phyloP scores from a whole-genome alignment of 2,113 vertebrate species.

The Larimichthys crocea region DNA sequence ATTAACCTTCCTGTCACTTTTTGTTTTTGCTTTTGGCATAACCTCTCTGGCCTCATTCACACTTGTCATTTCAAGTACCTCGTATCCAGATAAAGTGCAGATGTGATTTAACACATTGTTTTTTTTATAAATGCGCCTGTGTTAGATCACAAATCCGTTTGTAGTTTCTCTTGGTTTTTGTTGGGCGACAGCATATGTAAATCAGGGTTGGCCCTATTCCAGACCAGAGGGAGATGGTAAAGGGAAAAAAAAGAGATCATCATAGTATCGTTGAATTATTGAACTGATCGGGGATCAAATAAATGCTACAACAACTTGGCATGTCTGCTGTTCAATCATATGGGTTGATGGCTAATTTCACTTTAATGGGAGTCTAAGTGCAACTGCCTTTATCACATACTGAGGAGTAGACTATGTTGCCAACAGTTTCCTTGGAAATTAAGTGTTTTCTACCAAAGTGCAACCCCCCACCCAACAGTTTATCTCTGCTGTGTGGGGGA shows the following conservation, averaged over 20 bases:
- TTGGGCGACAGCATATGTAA: neutral
- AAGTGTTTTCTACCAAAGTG: neutral
- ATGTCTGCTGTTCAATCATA: neutral
- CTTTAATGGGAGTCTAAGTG: neutral
- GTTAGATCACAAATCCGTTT: neutral
- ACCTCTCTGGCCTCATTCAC: neutral
- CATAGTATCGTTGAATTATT: neutral
- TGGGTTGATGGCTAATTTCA: conserved; percentile 10
- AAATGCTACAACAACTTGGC: neutral
- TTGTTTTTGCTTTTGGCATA: neutral
- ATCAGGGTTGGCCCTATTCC: neutral
- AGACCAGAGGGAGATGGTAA: neutral
- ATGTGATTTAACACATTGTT: too few relatives aligned
- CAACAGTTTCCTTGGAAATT: conserved; percentile 1
- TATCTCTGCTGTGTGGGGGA: neutral
- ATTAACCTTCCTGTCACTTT: neutral
- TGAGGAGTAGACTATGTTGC: neutral
- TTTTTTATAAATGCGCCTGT: neutral
- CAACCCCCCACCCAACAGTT: neutral
- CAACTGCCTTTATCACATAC: neutral
- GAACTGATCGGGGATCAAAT: neutral
- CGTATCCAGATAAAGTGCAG: neutral
- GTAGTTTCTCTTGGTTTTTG: neutral
- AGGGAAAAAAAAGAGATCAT: neutral
- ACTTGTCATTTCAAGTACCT: neutral